Evolutionary conservation across 1,140 invertebrate genomes (phyloP), one percentile per base, ranked within the genome.

Genomic region (Pararge aegeria): DNA sequence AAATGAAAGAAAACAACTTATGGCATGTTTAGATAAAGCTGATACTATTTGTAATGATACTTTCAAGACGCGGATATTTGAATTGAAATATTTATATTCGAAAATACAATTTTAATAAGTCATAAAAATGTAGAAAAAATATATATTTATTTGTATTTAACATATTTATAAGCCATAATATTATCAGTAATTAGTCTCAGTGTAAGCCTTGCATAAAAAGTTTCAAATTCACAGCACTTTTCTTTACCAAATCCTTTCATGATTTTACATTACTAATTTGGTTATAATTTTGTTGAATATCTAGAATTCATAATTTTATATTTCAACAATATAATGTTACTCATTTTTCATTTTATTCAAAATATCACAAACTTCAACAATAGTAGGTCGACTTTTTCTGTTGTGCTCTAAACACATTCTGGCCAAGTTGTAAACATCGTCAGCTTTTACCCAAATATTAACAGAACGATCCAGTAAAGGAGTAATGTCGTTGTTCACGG

Each of bases 371-470:
- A 87, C 66, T 55, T 77, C 58, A 61, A 70, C 75, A 59, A 80
- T 81, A 27, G 65, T 64, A n/a, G 80, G 83, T 58, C 84, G 73
- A 16, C 67, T 60, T 21, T 78, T 79, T 48, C 80, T 68, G 20
- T 79, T 56, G 6, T 61, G 18, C 46, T 76, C 53, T 29, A 89
- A 64, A 48, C 86, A 89, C 27, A 53, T 72, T 38, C 61, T 61
- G 5, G 83, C 74, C 54, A 89, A 61, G 2, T 50, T 59, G 67
- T 71, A 89, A n/a, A 89, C 55, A 5, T 78, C 62, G 29, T 65
- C 64, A n/a, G 71, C 81, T 65, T 73, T 75, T 6, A 62, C 64
- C 86, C 86, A 89, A 5, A 73, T 59, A 13, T 54, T 37, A 21
- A 78, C 67, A 15, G 62, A 44, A 27, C 64, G 56, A 51, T 89